Conservation (phyloP, 1,140 invertebrate genomes). For the Bombus terrestris region DNA sequence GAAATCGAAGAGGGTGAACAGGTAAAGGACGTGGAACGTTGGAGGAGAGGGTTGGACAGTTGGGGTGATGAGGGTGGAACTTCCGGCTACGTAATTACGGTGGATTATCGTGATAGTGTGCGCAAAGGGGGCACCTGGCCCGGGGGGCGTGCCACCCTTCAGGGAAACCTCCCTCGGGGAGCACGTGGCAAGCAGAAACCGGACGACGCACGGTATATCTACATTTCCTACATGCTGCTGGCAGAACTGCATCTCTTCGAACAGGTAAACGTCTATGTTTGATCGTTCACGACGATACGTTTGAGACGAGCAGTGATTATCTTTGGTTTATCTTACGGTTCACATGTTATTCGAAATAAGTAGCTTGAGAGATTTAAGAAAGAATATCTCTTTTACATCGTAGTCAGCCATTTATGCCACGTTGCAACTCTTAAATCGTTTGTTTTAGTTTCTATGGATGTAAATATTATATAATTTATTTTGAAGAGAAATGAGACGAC, state of each 20-base stretch:
- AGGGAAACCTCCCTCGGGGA: constrained; percentile 68
- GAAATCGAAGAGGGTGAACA: constrained; percentile 48
- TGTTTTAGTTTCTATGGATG: no score
- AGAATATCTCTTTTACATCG: no score
- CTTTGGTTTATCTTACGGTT: no score
- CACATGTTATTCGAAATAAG: background rate
- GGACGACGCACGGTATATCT: constrained; percentile 86
- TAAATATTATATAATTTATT: no score
- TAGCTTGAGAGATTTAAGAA: background rate
- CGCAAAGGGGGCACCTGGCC: constrained; percentile 80
- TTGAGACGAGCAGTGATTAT: background rate
- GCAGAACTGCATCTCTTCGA: constrained; percentile 85
- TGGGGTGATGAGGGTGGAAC: constrained; percentile 62
- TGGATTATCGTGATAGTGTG: constrained; percentile 76
- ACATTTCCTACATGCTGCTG: constrained; percentile 85
- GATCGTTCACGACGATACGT: background rate
- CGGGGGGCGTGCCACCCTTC: constrained; percentile 74
- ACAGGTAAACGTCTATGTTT: constrained; percentile 83
- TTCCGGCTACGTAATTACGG: constrained; percentile 70
- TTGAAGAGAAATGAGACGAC: background rate
- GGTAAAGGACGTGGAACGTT: constrained; percentile 36
- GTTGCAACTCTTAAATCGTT: no score
- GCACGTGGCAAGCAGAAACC: constrained; percentile 78
- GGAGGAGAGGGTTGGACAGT: constrained; percentile 6
- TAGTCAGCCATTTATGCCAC: no score